Base-by-base conservation (phyloP, 2,888 invertebrate species). In the Chorisops tibialis region DNA sequence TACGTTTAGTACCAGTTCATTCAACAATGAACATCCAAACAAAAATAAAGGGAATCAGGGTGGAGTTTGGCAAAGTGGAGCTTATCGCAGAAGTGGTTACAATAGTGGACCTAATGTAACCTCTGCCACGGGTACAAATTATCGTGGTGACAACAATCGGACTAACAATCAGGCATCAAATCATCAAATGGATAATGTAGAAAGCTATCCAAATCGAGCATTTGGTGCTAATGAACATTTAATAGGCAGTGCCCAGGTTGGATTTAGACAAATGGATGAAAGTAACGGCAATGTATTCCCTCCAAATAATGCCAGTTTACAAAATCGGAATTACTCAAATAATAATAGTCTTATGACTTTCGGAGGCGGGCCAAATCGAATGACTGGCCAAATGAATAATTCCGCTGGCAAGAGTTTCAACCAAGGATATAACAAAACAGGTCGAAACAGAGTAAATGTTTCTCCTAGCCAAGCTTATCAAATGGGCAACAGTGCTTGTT, bases 41-140 rank as follows among this genome's bases (percentile, higher is more conserved):
- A 43, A 56, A 37, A 60, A 39, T 18, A 50, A 50, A 6, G 59
- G 59, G n/a, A 37, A 59, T 38, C 37, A 47, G 48, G 59, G 60
- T 9, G 52, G 61, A 2, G 59, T 41, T 41, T 48, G 50, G 41
- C 52, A 47, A 2, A 38, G 45, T 45, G 52, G 52, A 47, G 43
- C 37, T 35, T 24, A 52, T 43, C 3, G 37, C 1, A 4, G 18
- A 14, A n/a, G 9, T 30, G 30, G 50, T 11, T 47, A 9, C 18
- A 41, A 39, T 24, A 16, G 11, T 12, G 59, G 59, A 38, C 21
- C 21, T 30, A 59, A 59, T 24, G n/a, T 37, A 35, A 14, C 21
- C 7, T 35, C 30, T 35, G n/a, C 56, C 30, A 21, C 38, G 14
- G 41, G 6, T 41, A 16, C 12, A 6, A 18, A 41, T 12, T 18